Evolutionary conservation across 1,140 invertebrate genomes (phyloP), one percentile per base, ranked within the genome.

Genomic region (Brachionus koreanus): DNA sequence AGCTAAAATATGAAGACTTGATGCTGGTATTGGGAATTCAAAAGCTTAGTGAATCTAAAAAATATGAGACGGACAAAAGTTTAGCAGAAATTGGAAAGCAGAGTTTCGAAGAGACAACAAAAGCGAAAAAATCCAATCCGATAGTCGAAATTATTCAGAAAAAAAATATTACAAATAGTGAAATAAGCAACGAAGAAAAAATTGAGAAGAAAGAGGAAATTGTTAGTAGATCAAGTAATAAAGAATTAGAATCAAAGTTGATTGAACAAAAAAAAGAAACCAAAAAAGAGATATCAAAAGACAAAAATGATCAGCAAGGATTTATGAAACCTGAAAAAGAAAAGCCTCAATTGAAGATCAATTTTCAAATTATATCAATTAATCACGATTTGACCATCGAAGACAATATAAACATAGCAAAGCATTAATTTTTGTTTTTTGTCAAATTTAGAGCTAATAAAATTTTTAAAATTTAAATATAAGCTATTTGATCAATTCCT

Each of bases 1-100:
- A 69, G 65, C 35, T 69, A 12, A 69, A 69, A 16, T 19, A 37
- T 37, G 65, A 69, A 39, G 65, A 69, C 37, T 69, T 69, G n/a
- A 37, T 69, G 16, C 3, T 69, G 35, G 37, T 69, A 37, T 19
- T 69, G 2, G 65, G 65, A 19, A 39, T 69, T 42, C 65, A 69
- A 16, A 19, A 19, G n/a, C 37, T 69, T 5, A 19, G 16, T 69
- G 65, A 69, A 19, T 19, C 35, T 16, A 69, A 69, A 23, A 19
- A 37, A 39, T 19, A 69, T 39, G 35, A 39, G 6, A 10, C 35
- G 6, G 65, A 39, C 12, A 69, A 69, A 39, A 69, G 65, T 39
- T 33, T 69, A 10, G 10, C 65, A 37, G 65, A 69, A 19, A 39
- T 69, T 5, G 65, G 65, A 37, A 69, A 69, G 16, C 10, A 42